Percentiles rank a stretch among this genome's conserved stretches.
phyloP scores from a whole-genome alignment of 2,888 invertebrate genomes.

The Oxystoma pomonae region DNA sequence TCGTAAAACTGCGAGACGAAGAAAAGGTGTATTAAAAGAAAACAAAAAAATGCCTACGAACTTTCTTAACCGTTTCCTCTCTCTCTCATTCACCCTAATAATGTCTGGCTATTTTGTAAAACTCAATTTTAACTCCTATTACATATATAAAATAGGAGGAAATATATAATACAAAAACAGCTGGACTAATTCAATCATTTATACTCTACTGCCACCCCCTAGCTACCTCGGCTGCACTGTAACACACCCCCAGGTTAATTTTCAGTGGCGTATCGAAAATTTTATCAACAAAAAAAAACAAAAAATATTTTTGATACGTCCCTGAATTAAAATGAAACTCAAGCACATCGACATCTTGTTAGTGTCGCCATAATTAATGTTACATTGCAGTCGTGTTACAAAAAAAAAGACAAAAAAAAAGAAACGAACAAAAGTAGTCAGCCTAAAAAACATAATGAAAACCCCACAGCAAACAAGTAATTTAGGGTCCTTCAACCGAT shows the following conservation, averaged over 20 bases:
- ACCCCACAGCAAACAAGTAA: conserved; percentile 49
- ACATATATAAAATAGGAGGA: too few relatives aligned
- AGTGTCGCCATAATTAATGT: conserved; percentile 47
- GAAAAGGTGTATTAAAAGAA: too few relatives aligned
- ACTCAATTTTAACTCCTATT: too few relatives aligned
- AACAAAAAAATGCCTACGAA: too few relatives aligned
- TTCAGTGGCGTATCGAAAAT: conserved; percentile 16
- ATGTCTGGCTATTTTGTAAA: too few relatives aligned
- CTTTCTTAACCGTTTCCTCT: too few relatives aligned
- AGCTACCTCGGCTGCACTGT: conserved; percentile 44
- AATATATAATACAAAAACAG: not conserved
- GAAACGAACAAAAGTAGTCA: conserved; percentile 47
- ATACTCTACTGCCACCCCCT: conserved; percentile 42
- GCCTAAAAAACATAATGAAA: conserved; percentile 47
- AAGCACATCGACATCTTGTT: conserved; percentile 49
- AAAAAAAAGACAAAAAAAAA: conserved; percentile 28
- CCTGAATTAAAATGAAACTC: conserved; percentile 30
- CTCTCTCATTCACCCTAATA: too few relatives aligned
- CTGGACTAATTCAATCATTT: conserved; percentile 13
- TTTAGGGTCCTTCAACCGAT: conserved; percentile 35
- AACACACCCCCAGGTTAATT: conserved; percentile 43
- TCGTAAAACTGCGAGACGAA: too few relatives aligned
- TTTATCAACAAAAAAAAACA: conserved; percentile 9
- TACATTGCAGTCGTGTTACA: conserved; percentile 50
- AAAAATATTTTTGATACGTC: conserved; percentile 13